Percentiles rank a stretch among this genome's conserved stretches.
phyloP scores from a whole-genome alignment of 2,797 vertebrate genomes.

The Acanthurus leucopareius region DNA sequence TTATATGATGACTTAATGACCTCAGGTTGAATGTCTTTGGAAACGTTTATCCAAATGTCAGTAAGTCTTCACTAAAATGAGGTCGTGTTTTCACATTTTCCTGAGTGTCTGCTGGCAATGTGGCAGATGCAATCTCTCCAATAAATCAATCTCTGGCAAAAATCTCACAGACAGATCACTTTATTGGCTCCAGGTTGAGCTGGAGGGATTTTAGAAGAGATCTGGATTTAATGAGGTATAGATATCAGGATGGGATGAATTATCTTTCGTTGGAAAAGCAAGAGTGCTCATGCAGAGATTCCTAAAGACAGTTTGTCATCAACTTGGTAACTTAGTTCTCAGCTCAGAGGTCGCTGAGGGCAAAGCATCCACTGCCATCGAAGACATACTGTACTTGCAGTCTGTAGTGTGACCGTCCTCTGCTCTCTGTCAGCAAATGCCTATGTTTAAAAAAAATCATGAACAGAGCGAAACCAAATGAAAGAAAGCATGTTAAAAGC shows the following conservation, averaged over 20 bases:
- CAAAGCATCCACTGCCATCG: background rate
- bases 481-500: background rate
- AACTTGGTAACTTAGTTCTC: conserved; percentile 6
- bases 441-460: background rate
- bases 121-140: background rate
- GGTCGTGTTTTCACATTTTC: background rate
- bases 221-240: conserved; percentile 27
- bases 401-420: background rate
- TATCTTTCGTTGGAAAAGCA: conserved; percentile 29
- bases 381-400: background rate
- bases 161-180: conserved; percentile 11
- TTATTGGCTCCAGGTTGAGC: conserved; percentile 28
- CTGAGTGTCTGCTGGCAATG: conserved; percentile 13
- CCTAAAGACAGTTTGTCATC: conserved; percentile 19
- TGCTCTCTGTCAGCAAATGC: background rate
- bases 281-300: background rate
- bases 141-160: background rate
- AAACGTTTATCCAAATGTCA: conserved; percentile 2
- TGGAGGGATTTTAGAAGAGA: conserved; percentile 31
- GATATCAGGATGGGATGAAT: conserved; percentile 15
- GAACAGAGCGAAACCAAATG: background rate
- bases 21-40: conserved; percentile 27
- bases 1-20: background rate
- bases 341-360: background rate
- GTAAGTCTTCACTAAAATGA: background rate